These are phyloP conservation scores for Parelbella ahira DNA, from an alignment of 2,888 invertebrate genomes.

Conservation along the genomic window DNA sequence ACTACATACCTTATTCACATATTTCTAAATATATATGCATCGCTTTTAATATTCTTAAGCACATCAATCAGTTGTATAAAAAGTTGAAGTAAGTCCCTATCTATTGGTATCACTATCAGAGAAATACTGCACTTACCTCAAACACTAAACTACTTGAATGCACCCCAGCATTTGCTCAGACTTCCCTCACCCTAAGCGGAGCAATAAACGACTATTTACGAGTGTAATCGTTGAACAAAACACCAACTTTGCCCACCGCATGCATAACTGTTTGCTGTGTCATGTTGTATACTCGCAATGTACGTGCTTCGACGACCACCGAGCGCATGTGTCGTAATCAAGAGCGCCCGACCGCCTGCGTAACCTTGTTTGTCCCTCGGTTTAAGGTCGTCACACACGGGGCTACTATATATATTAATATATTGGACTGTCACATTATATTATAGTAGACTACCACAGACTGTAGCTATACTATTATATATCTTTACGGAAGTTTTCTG, in stretches of 20 bases:
- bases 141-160: conserved; percentile 15
- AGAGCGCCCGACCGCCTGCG: conserved; percentile 24
- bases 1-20: too few species aligned
- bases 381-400: conserved; percentile 24
- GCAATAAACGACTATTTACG: conserved; percentile 15
- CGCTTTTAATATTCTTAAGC: too few species aligned
- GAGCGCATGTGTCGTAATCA: conserved; percentile 27
- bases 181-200: conserved; percentile 2
- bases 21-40: too few species aligned
- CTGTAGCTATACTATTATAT: too few species aligned
- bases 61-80: too few species aligned
- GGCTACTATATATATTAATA: too few species aligned
- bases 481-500: too few species aligned
- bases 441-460: too few species aligned
- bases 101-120: too few species aligned
- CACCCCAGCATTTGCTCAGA: conserved; percentile 11
- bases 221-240: conserved; percentile 12
- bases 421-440: too few species aligned
- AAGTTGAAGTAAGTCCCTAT: too few species aligned
- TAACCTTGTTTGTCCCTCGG: conserved; percentile 32
- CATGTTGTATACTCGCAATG: conserved; percentile 10
- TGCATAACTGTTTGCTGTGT: conserved; percentile 3
- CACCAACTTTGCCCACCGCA: conserved; percentile 13
- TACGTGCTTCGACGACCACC: conserved; percentile 9
- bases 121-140: too few species aligned